Conservation (phyloP, 2,113 vertebrate species). For the Hypanus sabinus region DNA sequence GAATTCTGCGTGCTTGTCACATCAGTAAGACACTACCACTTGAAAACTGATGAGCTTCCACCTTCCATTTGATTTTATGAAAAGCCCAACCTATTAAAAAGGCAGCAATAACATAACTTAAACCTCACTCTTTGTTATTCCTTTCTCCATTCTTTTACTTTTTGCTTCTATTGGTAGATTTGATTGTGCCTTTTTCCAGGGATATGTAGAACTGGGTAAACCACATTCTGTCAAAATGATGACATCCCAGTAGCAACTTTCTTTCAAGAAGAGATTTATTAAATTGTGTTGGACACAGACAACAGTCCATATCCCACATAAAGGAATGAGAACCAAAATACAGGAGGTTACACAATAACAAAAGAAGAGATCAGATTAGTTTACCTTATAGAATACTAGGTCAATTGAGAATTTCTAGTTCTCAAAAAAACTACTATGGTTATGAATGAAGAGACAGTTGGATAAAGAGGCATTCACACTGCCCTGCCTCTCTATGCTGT, state of each 20-base stretch:
- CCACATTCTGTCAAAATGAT: not conserved
- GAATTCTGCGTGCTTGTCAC: constrained; percentile 29
- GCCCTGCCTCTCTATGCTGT: not conserved
- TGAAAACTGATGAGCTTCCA: constrained; percentile 33
- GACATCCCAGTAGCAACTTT: not conserved
- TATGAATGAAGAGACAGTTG: not conserved
- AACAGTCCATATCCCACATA: not conserved
- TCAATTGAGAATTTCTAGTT: constrained; percentile 1
- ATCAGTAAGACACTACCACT: constrained; percentile 17
- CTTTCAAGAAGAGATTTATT: not conserved
- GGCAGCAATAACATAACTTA: constrained; percentile 15
- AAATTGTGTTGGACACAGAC: not conserved
- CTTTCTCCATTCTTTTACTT: not conserved
- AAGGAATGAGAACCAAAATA: constrained; percentile 51
- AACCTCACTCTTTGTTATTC: not conserved
- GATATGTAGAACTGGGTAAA: not conserved
- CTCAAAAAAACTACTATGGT: not conserved
- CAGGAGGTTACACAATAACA: constrained; percentile 39
- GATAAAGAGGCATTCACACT: too few species aligned
- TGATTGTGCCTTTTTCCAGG: not conserved
- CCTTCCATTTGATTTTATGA: constrained; percentile 10
- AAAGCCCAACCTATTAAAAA: constrained; percentile 20
- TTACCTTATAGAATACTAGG: not conserved
- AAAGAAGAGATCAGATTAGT: not conserved
- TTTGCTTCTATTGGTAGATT: not conserved